These are phyloP conservation scores for Ornithoptera alexandrae DNA, from an alignment of 2,888 invertebrate species.

Conservation along the genomic window DNA sequence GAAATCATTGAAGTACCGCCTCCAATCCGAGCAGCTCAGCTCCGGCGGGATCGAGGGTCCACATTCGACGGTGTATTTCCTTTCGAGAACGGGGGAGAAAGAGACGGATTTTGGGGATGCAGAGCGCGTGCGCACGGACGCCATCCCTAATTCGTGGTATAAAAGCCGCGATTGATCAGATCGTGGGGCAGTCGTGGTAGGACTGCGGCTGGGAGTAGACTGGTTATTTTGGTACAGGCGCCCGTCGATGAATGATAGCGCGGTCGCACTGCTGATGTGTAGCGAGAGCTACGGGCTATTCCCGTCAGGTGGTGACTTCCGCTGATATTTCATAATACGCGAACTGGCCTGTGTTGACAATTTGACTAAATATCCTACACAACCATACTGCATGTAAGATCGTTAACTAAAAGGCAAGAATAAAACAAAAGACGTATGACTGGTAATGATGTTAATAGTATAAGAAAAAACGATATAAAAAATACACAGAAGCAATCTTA, in stretches of 20 bases:
- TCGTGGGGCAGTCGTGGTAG: conserved; percentile 68
- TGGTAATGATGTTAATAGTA: background rate
- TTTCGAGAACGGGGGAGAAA: conserved; percentile 81
- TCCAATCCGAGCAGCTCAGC: conserved; percentile 67
- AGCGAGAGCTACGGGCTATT: conserved; percentile 74
- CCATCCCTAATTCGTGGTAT: conserved; percentile 74
- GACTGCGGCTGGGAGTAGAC: conserved; percentile 71
- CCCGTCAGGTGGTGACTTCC: conserved; percentile 78
- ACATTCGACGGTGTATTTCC: conserved; percentile 76
- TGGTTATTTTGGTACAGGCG: conserved; percentile 74
- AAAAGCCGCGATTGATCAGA: conserved; percentile 58
- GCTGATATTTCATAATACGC: conserved; percentile 71
- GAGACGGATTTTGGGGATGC: conserved; percentile 83
- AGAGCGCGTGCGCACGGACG: conserved; percentile 82
- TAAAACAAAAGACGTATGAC: too few relatives aligned
- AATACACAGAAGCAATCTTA: too few relatives aligned
- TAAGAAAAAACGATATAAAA: background rate
- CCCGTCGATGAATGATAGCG: conserved; percentile 71
- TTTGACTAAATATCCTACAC: conserved; percentile 42
- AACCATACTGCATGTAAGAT: background rate
- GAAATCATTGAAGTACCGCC: conserved; percentile 74
- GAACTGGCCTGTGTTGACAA: conserved; percentile 68
- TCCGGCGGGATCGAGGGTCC: conserved; percentile 62
- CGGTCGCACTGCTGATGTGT: conserved; percentile 69
- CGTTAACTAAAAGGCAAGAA: too few relatives aligned